These are phyloP conservation scores for Pantherophis guttatus DNA, from an alignment of 2,113 vertebrate genomes.

Conservation along the genomic window DNA sequence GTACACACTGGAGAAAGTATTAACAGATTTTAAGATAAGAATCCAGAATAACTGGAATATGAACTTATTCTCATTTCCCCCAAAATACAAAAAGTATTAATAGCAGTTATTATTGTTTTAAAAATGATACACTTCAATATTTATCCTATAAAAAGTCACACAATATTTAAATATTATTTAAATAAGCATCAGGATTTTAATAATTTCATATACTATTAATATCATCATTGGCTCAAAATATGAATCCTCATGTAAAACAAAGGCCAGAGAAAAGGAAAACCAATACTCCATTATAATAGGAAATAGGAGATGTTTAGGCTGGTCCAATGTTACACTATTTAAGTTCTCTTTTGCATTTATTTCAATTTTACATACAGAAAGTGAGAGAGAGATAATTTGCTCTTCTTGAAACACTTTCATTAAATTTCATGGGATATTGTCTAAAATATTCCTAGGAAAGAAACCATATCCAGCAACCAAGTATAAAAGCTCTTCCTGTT, in stretches of 20 bases:
- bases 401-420: not conserved
- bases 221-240: not conserved
- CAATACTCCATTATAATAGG: slow-evolving; percentile 48
- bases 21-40: not conserved
- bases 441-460: not conserved
- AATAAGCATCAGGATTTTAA: not conserved
- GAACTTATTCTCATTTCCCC: no score
- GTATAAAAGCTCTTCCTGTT: not conserved
- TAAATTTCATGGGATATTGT: not conserved
- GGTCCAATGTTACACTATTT: slow-evolving; percentile 21
- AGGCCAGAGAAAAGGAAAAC: not conserved
- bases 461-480: not conserved
- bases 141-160: not conserved
- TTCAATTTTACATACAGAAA: not conserved
- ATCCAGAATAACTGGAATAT: not conserved
- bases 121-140: not conserved
- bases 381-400: not conserved
- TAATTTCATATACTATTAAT: not conserved
- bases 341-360: not conserved
- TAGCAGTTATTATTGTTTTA: not conserved
- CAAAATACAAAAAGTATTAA: not conserved
- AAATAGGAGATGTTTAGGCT: slow-evolving; percentile 48
- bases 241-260: not conserved
- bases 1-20: not conserved
- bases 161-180: not conserved